Conservation (phyloP, 2,797 vertebrate genomes). For the Sebastes steindachneri region DNA sequence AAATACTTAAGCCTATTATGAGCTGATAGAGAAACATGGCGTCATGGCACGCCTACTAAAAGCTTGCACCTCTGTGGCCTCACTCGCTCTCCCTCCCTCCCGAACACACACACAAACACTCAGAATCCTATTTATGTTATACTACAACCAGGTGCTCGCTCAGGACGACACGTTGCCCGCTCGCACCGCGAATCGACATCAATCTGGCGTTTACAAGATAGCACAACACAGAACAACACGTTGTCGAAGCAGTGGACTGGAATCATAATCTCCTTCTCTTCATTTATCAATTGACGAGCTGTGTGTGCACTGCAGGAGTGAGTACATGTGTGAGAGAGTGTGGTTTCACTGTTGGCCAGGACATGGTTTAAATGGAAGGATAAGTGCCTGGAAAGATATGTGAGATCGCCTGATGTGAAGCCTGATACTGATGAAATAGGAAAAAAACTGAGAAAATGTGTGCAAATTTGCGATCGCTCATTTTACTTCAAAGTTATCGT, state of each 20-base stretch:
- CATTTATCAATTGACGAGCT: slow-evolving; percentile 19
- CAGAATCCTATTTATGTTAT: slow-evolving; percentile 42
- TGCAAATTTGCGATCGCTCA: background rate
- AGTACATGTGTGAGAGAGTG: background rate
- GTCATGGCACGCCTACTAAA: slow-evolving; percentile 33
- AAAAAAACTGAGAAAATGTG: background rate
- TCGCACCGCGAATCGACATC: slow-evolving; percentile 52
- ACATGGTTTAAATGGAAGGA: slow-evolving; percentile 11
- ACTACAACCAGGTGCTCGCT: slow-evolving; percentile 32
- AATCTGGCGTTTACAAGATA: slow-evolving; percentile 50
- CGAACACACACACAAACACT: background rate
- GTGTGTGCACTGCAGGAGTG: background rate
- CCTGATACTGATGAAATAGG: slow-evolving; percentile 15
- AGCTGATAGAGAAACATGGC: slow-evolving; percentile 38
- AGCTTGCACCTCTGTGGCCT: slow-evolving; percentile 4
- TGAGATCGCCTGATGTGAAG: background rate
- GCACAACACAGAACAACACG: slow-evolving; percentile 15
- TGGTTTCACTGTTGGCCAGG: background rate
- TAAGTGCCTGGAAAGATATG: background rate
- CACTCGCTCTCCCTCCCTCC: background rate
- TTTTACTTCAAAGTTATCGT: background rate
- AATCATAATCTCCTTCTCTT: slow-evolving; percentile 32
- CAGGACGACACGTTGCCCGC: slow-evolving; percentile 6
- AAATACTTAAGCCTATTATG: slow-evolving; percentile 59
- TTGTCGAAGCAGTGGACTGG: slow-evolving; percentile 24